A percentile compares a stretch with the other conserved stretches of the same genome.
Evolutionary conservation across 2,113 vertebrate species (phyloP).

Genomic region (Labeo catla): DNA sequence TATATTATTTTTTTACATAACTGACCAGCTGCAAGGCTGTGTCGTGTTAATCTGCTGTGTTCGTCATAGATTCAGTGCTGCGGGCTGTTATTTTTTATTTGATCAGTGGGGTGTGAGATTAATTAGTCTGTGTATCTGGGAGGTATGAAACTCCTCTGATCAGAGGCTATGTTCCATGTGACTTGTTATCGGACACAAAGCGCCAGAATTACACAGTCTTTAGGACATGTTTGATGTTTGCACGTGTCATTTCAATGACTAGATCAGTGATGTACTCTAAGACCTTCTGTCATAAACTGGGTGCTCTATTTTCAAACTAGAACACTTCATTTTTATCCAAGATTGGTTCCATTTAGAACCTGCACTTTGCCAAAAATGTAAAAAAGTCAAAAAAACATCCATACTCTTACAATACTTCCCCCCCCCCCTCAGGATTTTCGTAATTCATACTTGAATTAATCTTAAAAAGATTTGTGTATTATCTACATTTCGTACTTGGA

Average conservation of each 20-base stretch:
- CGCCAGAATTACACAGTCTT: constrained; percentile 7
- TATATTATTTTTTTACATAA: not conserved
- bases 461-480: not conserved
- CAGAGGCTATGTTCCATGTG: not conserved
- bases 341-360: not conserved
- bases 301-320: not conserved
- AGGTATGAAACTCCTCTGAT: constrained; percentile 4
- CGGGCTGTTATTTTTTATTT: not conserved
- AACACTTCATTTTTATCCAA: not conserved
- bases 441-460: not conserved
- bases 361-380: not conserved
- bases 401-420: not conserved
- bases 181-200: constrained; percentile 1
- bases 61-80: constrained; percentile 22
- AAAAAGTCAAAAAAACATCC: not conserved
- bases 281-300: not conserved
- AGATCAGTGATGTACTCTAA: not conserved
- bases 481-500: not conserved
- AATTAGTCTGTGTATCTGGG: constrained; percentile 11
- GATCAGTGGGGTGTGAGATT: constrained; percentile 15
- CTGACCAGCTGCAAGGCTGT: not conserved
- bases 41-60: constrained; percentile 5
- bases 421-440: not conserved
- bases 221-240: not conserved
- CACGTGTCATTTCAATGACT: not conserved